Evolutionary conservation across 2,113 vertebrate genomes (phyloP), one percentile per base, ranked within the genome.

Genomic region (Pungitius pungitius): DNA sequence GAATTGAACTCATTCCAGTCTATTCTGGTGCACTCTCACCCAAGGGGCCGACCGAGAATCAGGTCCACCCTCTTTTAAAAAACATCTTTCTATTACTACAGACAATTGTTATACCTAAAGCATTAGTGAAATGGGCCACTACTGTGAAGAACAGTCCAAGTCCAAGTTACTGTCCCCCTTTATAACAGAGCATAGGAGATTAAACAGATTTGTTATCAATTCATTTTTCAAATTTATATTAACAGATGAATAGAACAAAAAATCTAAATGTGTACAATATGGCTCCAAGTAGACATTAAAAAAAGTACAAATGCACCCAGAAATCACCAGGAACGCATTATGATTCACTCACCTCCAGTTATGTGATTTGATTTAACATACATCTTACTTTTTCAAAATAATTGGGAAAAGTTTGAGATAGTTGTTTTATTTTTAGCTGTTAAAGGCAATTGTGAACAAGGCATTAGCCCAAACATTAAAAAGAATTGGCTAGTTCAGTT

Each of bases 1-100:
- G 77, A 81, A 76, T 42, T 85, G 79, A 85, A 82, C 83, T 89
- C 85, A 85, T 90, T 91, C 80, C 51, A 60, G 45, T 73, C 84
- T 82, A 85, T 90, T 86, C 77, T 42, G 1, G 84, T 78, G 60
- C 58, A 55, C 6, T 5, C 12, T 84, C 85, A 80, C 87, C 15
- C 13, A 75, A 88, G 90, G 78, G 60, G 37, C 56, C 33, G 61
- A 56, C 69, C 66, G 22, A 77, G 78, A 87, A 88, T 74, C 56
- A 54, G 61, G 66, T 77, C 63, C 70, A 80, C 68, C 72, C 61
- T 78, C 74, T 63, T 77, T 65, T 42, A 77, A n/a, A n/a, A n/a
- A n/a, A n/a, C n/a, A 62, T 73, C 57, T 69, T 57, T 56, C 65
- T 74, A 75, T 73, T 73, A 77, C 69, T 62, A 42, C 42, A 80